Evolutionary conservation across 2,113 vertebrate genomes (phyloP).

Genomic region (Geococcyx californianus): DNA sequence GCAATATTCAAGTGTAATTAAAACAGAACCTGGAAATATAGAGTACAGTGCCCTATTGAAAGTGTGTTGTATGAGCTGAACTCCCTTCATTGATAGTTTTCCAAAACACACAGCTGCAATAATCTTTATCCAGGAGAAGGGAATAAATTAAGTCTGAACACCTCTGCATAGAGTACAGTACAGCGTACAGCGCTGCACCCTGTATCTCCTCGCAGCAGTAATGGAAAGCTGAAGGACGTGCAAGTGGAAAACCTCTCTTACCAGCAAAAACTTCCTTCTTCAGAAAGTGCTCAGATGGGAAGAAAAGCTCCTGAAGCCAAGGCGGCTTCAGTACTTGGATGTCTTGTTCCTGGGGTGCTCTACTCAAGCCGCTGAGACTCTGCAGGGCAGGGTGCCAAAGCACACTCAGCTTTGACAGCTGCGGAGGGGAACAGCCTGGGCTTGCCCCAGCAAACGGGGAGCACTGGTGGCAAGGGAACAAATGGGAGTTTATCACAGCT

Average conservation of each 20-base stretch:
- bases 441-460: slow-evolving; percentile 27
- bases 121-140: slow-evolving; percentile 77
- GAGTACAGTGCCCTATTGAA: slow-evolving; percentile 76
- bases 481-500: slow-evolving; percentile 25
- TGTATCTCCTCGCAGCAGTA: slow-evolving; percentile 54
- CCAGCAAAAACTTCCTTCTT: slow-evolving; percentile 63
- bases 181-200: slow-evolving; percentile 67
- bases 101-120: slow-evolving; percentile 78
- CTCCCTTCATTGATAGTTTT: slow-evolving; percentile 75
- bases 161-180: slow-evolving; percentile 70
- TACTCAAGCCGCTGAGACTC: slow-evolving; percentile 31
- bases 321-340: slow-evolving; percentile 25
- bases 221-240: slow-evolving; percentile 67
- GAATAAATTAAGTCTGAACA: slow-evolving; percentile 77
- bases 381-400: slow-evolving; percentile 51
- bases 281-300: slow-evolving; percentile 44
- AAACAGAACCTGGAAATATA: slow-evolving; percentile 74
- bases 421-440: slow-evolving; percentile 44
- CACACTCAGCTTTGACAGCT: slow-evolving; percentile 54
- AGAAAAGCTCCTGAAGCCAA: slow-evolving; percentile 50
- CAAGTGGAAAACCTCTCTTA: slow-evolving; percentile 69
- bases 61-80: slow-evolving; percentile 72
- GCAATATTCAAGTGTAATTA: slow-evolving; percentile 75
- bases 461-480: slow-evolving; percentile 32
- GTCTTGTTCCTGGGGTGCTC: slow-evolving; percentile 52